These are phyloP conservation scores for Babyrousa celebensis DNA, from an alignment of 2,797 vertebrate genomes.

Conservation along the genomic window DNA sequence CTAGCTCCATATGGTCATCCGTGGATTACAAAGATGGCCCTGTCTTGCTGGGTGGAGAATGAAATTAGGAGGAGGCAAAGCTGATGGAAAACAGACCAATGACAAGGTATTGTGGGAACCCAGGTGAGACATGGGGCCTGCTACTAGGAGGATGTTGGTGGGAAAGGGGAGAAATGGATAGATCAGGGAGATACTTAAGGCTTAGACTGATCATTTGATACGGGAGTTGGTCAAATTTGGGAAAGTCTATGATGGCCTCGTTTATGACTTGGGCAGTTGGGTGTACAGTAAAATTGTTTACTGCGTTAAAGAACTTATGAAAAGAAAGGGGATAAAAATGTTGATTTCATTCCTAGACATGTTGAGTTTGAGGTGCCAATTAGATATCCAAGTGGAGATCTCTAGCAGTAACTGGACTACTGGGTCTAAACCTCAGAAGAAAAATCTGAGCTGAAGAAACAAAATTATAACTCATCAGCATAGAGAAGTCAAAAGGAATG, in stretches of 20 bases:
- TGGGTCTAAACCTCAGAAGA: not conserved
- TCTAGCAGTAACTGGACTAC: not conserved
- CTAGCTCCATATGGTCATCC: not conserved
- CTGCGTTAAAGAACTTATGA: not conserved
- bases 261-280: conserved; percentile 18
- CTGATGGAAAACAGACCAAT: not conserved
- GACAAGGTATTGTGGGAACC: not conserved
- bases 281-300: not conserved
- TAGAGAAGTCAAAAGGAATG: not conserved
- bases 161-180: not conserved
- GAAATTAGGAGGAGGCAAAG: conserved; percentile 17
- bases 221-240: not conserved
- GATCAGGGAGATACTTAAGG: not conserved
- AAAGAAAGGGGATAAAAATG: conserved; percentile 39
- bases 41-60: not conserved
- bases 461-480: not conserved
- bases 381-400: not conserved
- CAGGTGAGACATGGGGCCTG: not conserved
- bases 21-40: not conserved
- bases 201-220: not conserved
- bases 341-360: not conserved
- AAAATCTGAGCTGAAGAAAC: conserved; percentile 38
- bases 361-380: not conserved
- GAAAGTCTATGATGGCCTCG: not conserved
- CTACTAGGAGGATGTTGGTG: not conserved